A percentile compares a stretch with the other conserved stretches of the same genome.
Conservation (phyloP, 2,113 vertebrate species). For the Anolis carolinensis region DNA sequence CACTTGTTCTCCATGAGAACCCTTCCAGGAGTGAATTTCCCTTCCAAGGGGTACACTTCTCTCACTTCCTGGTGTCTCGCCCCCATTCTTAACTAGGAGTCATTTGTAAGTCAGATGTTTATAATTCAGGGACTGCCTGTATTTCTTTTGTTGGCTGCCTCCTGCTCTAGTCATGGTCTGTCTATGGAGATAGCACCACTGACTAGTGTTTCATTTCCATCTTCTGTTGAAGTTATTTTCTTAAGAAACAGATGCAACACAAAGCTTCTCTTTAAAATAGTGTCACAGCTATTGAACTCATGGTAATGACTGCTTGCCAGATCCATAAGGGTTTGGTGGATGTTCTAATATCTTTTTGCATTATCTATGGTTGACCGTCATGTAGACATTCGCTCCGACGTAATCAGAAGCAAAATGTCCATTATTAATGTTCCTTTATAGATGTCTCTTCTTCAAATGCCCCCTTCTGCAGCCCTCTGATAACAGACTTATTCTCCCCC, state of each 20-base stretch:
- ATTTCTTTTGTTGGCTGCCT: not conserved
- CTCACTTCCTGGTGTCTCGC: no score
- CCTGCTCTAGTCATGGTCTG: not conserved
- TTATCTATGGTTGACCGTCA: no score
- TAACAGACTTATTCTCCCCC: not conserved
- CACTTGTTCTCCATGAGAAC: no score
- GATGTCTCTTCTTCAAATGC: not conserved
- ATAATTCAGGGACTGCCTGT: no score
- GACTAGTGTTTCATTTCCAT: no score
- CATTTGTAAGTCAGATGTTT: no score
- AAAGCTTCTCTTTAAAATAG: not conserved
- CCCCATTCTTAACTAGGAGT: no score
- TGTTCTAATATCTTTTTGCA: not conserved
- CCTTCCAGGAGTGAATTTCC: no score
- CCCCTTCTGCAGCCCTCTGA: not conserved
- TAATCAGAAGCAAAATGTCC: not conserved
- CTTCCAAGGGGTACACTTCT: no score
- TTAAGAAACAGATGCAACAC: no score
- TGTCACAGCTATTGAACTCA: no score
- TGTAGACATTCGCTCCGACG: not conserved
- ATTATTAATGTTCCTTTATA: not conserved
- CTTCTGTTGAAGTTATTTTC: no score
- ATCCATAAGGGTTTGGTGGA: not conserved
- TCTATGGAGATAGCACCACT: not conserved
- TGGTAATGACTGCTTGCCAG: not conserved